phyloP scores from a whole-genome alignment of 2,113 vertebrate genomes.

The Paramormyrops kingsleyae region DNA sequence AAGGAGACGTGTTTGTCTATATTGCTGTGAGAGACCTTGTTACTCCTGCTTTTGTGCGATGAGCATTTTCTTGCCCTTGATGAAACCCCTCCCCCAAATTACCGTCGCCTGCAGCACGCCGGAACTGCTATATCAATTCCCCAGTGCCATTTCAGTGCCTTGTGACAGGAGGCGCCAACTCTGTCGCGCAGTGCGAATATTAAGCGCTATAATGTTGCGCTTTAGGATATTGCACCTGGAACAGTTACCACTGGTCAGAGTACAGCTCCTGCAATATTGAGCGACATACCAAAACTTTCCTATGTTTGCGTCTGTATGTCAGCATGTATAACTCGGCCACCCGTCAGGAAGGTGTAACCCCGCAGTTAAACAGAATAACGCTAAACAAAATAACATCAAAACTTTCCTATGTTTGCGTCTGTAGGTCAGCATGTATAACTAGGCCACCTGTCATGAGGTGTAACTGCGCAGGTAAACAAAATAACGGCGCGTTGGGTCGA shows the following conservation, averaged over 20 bases:
- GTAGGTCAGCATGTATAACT: not conserved
- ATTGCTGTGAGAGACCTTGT: constrained; percentile 5
- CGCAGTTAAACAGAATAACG: not conserved
- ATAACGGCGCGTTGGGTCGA: not conserved
- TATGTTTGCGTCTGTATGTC: not conserved
- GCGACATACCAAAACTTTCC: not conserved
- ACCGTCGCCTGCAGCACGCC: not conserved
- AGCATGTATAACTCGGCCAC: not conserved
- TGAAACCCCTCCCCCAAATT: not conserved
- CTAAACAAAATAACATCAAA: not conserved
- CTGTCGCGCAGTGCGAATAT: not conserved
- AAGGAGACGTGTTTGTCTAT: constrained; percentile 7
- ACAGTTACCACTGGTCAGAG: not conserved
- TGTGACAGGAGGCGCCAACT: not conserved
- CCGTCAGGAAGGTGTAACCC: not conserved
- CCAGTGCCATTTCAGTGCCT: not conserved
- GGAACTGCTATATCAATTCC: not conserved
- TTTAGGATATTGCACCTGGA: not conserved
- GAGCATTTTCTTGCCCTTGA: constrained; percentile 3
- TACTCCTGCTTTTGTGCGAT: not conserved
- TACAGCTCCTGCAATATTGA: not conserved
- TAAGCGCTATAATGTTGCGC: not conserved
- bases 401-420: not conserved
- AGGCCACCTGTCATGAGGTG: not conserved
- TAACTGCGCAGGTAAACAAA: not conserved